A percentile compares a stretch with the other conserved stretches of the same genome.
phyloP scores from a whole-genome alignment of 2,113 vertebrate genomes.

The Narcine bancroftii region DNA sequence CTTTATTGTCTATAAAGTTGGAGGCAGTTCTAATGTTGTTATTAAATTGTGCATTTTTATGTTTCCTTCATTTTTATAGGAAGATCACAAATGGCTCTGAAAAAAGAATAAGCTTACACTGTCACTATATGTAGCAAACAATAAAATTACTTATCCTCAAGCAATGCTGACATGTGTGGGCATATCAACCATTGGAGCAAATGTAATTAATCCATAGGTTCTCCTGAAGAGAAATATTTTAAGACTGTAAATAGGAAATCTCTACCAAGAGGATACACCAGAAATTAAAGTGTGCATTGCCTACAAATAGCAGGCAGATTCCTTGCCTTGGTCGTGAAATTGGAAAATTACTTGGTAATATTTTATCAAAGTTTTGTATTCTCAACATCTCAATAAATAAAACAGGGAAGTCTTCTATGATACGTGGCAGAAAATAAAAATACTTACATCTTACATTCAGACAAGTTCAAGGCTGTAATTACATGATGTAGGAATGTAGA shows the following conservation, averaged over 20 bases:
- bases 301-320: not conserved
- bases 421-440: not conserved
- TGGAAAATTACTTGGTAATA: not conserved
- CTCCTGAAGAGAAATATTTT: not conserved
- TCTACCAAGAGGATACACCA: not conserved
- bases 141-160: not conserved
- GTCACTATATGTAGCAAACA: not conserved
- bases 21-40: not conserved
- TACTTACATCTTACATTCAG: not conserved
- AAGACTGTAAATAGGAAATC: not conserved
- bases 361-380: not conserved
- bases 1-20: not conserved
- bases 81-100: not conserved
- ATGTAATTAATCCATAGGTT: not conserved
- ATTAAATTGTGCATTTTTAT: not conserved
- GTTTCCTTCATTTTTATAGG: not conserved
- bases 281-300: not conserved
- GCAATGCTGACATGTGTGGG: not conserved
- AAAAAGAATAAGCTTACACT: not conserved
- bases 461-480: not conserved
- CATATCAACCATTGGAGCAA: not conserved
- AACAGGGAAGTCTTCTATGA: not conserved
- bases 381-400: too few species aligned
- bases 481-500: not conserved
- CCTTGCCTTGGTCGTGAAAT: not conserved